phyloP scores from a whole-genome alignment of 2,113 vertebrate genomes.

The Pterocles gutturalis region DNA sequence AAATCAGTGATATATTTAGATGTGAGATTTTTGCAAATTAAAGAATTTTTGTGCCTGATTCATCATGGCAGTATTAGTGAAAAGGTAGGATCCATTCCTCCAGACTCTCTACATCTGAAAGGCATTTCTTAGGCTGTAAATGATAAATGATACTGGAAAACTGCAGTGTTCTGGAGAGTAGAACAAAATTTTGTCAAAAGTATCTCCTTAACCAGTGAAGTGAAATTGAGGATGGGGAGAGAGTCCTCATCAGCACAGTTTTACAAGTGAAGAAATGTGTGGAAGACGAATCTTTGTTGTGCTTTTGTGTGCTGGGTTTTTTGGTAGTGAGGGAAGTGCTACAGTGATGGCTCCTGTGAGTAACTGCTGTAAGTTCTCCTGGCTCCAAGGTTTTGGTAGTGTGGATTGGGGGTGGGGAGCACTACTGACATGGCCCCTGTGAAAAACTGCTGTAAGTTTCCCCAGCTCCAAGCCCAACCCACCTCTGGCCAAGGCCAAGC shows the following conservation, averaged over 20 bases:
- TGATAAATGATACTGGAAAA: background rate
- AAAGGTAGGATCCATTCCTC: background rate
- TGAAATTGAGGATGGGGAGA: background rate
- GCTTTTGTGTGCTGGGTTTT: too few species aligned
- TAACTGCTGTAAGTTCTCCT: too few species aligned
- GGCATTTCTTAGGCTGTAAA: background rate
- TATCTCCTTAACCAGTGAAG: background rate
- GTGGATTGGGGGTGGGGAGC: too few species aligned
- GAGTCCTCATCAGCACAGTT: background rate
- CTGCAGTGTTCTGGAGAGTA: background rate
- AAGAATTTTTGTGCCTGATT: background rate
- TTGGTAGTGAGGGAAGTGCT: too few species aligned
- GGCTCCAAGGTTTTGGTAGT: too few species aligned
- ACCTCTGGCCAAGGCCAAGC: too few species aligned
- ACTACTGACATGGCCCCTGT: too few species aligned
- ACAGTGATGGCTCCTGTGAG: too few species aligned
- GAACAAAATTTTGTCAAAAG: background rate
- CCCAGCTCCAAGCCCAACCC: too few species aligned
- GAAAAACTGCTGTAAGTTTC: too few species aligned
- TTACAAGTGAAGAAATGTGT: background rate
- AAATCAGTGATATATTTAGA: background rate
- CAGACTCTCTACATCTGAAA: background rate
- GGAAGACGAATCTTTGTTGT: background rate
- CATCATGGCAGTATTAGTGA: background rate
- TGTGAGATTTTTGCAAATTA: background rate